These are phyloP conservation scores for Polydrusus tereticollis DNA, from an alignment of 2,888 invertebrate species.

Conservation along the genomic window DNA sequence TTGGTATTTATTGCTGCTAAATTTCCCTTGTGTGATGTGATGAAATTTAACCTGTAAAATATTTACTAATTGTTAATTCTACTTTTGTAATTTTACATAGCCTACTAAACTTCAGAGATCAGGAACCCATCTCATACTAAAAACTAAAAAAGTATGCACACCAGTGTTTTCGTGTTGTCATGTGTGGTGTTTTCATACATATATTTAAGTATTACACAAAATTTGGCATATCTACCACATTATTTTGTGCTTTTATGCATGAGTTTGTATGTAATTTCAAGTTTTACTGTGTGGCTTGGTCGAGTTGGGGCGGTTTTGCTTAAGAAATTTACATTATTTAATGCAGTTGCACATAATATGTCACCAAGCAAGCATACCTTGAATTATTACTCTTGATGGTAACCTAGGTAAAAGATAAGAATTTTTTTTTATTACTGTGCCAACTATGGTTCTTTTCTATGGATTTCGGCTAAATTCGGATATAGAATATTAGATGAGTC, in stretches of 20 bases:
- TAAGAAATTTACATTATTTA: not conserved
- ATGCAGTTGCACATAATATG: too few relatives aligned
- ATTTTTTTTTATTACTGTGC: too few relatives aligned
- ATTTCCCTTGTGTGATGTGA: not conserved
- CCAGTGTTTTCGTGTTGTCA: constrained; percentile 10
- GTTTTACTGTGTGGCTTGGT: not conserved
- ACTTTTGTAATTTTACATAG: constrained; percentile 30
- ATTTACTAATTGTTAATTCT: not conserved
- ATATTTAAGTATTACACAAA: not conserved
- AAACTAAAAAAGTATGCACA: constrained; percentile 45
- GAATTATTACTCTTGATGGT: too few relatives aligned
- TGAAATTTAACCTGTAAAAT: not conserved
- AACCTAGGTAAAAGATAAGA: too few relatives aligned
- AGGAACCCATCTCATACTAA: constrained; percentile 41
- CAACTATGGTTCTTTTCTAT: too few relatives aligned
- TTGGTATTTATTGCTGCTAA: not conserved
- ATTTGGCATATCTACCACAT: not conserved
- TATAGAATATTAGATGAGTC: too few relatives aligned
- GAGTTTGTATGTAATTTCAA: not conserved
- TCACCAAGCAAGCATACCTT: too few relatives aligned
- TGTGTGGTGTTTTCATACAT: not conserved
- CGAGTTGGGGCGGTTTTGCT: not conserved
- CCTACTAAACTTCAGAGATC: constrained; percentile 48
- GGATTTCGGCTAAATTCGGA: too few relatives aligned
- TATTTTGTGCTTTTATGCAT: constrained; percentile 9